A percentile compares a stretch with the other conserved stretches of the same genome.
Evolutionary conservation across 2,888 invertebrate species (phyloP).

Genomic region (Calephelis perditalis): DNA sequence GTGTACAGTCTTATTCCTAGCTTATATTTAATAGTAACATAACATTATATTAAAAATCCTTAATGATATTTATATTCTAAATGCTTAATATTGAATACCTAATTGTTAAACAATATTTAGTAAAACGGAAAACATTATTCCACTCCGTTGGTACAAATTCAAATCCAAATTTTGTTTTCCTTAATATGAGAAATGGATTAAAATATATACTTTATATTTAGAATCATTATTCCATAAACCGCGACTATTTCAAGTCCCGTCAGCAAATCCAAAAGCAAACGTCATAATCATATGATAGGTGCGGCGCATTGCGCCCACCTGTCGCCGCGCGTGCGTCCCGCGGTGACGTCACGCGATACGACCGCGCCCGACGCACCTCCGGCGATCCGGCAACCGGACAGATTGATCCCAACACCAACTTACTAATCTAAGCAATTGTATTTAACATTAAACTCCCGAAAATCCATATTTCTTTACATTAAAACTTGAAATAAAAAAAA

Average conservation of each 20-base stretch:
- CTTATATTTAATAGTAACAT: no score
- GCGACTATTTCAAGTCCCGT: slow-evolving; percentile 50
- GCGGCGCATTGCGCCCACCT: slow-evolving; percentile 76
- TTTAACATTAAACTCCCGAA: slow-evolving; percentile 15
- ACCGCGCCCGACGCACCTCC: slow-evolving; percentile 44
- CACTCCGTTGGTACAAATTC: no score
- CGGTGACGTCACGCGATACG: slow-evolving; percentile 57
- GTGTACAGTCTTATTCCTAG: no score
- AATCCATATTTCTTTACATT: slow-evolving; percentile 20
- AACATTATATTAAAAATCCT: no score
- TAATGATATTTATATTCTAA: no score
- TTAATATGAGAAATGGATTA: no score
- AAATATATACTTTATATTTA: background rate
- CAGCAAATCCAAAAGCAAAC: slow-evolving; percentile 60
- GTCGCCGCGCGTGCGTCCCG: slow-evolving; percentile 74
- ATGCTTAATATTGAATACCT: no score
- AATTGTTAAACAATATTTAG: no score
- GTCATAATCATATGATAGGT: slow-evolving; percentile 76
- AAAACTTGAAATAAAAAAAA: slow-evolving; percentile 11
- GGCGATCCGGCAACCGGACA: slow-evolving; percentile 45
- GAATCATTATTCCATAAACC: slow-evolving; percentile 31
- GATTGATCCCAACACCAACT: slow-evolving; percentile 59
- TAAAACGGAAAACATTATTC: no score
- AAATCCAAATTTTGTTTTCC: no score
- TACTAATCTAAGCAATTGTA: slow-evolving; percentile 47